Base-by-base conservation (phyloP, 2,888 invertebrate genomes). In the Sinhomidia bicolor region DNA sequence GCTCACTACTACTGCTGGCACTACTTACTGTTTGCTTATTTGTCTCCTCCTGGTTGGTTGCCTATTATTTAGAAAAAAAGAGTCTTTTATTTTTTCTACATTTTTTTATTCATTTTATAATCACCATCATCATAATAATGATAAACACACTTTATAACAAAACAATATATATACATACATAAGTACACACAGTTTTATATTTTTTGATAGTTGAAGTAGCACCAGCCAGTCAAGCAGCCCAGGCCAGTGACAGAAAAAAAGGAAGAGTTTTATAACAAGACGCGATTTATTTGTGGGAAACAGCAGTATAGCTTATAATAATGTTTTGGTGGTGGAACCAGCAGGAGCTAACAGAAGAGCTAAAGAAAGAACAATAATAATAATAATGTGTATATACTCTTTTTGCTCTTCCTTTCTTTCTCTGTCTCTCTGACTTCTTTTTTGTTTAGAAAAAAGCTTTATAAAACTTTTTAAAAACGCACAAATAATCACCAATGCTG, bases 401-500 rank as follows among this genome's bases (percentile, higher is more conserved):
- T 41, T 20, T 20, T 71, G n/a, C 41, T 51, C 29, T 23, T 54
- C 54, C 32, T 32, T 26, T 32, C 65, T 29, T 26, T 62, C 3
- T 14, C 1, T 17, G 6, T 14, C 1, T 29, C 5, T 62, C 14
- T 32, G 4, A 7, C 20, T 60, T 12, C 32, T 1, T 68, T 32
- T 36, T 20, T 26, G 12, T 29, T 44, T 54, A 32, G 12, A 54
- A 29, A 17, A 71, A 76, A 23, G 44, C 23, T 47, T 12, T 71
- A 71, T 41, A 47, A 3, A 36, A 36, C 4, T 36, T n/a, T n/a
- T n/a, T n/a, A n/a, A 84, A 84, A 78, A 78, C 41, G 23, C 26
- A 85, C 62, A 62, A 85, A 85, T 79, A 78, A 85, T 79, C 85
- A 78, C n/a, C 83, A 54, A 29, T 80, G 60, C 60, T 60, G 83